Evolutionary conservation across 1,140 invertebrate species (phyloP), one percentile per base, ranked within the genome.

Genomic region (Neoseiulus cucumeris): DNA sequence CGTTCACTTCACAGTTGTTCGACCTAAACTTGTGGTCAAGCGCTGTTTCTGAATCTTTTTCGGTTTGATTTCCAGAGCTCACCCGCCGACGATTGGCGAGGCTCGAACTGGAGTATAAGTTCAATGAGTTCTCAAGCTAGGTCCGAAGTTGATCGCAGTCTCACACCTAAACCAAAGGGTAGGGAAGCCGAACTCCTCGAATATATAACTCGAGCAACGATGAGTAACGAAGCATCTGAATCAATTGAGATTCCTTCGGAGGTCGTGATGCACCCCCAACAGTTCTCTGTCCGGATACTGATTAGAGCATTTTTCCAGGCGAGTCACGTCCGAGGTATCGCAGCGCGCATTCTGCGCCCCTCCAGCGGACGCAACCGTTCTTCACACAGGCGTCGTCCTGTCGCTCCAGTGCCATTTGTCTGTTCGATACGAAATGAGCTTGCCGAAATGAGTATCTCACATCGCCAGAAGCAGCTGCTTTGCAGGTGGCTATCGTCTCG

Each of bases 381-480:
- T 59, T 59, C 25, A 33, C 51, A 17, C 51, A 59, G 33, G 51
- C 51, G 17, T 14, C 51, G 22, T 59, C 51, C 22, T 59, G 51
- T 20, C 51, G 51, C 51, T 59, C 51, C 9, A 59, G 51, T 59
- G 51, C 51, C 51, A 59, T 59, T 59, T 59, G 51, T 59, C 51
- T 59, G 14, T 59, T 59, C 51, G 51, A 59, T 33, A 59, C 51
- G 25, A 59, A 47, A 47, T 47, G 45, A 47, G 45, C 45, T 47
- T 47, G 18, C 18, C 45, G 33, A 39, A 39, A 39, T 39, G 33
- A 6, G 4, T 9, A 9, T 39, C 33, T 39, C 33, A 39, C 33
- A 39, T 9, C 33, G 33, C 33, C 33, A 39, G n/a, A n/a, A n/a
- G 33, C 33, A 39, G 33, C 33, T 39, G 33, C 33, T 39, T 39